phyloP scores from a whole-genome alignment of 2,113 vertebrate genomes.

The Eptesicus fuscus region DNA sequence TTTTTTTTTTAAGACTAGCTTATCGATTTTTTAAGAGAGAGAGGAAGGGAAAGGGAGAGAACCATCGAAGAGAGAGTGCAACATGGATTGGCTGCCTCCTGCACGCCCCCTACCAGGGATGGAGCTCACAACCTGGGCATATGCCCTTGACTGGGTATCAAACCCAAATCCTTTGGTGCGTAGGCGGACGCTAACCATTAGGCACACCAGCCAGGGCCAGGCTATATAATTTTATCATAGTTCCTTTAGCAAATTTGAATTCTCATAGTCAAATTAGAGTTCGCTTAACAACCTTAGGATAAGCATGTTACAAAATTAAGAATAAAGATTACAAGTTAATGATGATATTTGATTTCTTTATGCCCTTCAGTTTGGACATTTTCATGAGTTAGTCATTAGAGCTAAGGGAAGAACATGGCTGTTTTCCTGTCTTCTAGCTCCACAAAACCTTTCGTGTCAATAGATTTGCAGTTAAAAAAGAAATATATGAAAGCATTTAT shows the following conservation, averaged over 20 bases:
- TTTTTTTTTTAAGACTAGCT: neutral
- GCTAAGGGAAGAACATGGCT: neutral
- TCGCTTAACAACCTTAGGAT: neutral
- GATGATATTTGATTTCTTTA: neutral
- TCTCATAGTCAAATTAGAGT: neutral
- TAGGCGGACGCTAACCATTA: no score
- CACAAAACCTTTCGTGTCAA: neutral
- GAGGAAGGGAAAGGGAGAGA: no score
- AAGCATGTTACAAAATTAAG: neutral
- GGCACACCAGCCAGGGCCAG: no score
- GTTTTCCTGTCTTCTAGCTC: neutral
- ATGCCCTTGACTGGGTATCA: no score
- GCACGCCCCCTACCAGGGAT: no score
- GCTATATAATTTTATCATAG: neutral
- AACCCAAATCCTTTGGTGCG: no score
- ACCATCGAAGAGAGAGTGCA: no score
- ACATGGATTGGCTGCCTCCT: no score
- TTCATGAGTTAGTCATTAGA: neutral
- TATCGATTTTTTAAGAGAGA: no score
- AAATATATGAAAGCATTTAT: conserved; percentile 68
- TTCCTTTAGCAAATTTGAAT: conserved; percentile 10
- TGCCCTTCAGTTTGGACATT: conserved; percentile 7
- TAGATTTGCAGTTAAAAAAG: neutral
- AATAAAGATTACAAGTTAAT: conserved; percentile 8
- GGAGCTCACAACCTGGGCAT: no score